These are phyloP conservation scores for Phoebastria nigripes DNA, from an alignment of 2,797 vertebrate species.

Conservation along the genomic window DNA sequence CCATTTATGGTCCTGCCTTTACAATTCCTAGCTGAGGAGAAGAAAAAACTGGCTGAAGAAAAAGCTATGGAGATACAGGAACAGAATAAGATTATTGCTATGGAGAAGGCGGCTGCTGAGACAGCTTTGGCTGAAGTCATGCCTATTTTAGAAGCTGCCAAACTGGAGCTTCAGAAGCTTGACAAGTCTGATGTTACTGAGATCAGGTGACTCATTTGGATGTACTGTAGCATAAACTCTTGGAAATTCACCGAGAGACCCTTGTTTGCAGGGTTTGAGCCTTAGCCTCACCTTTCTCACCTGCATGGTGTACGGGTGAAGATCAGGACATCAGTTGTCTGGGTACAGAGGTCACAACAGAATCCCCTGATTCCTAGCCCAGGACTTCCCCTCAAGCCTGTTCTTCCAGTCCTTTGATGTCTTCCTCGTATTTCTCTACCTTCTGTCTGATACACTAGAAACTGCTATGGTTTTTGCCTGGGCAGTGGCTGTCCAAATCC, in stretches of 20 bases:
- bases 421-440: neutral
- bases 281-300: neutral
- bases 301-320: neutral
- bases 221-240: neutral
- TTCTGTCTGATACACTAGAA: neutral
- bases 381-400: neutral
- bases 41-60: constrained; percentile 88
- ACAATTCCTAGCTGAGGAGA: constrained; percentile 84
- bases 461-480: neutral
- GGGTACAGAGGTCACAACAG: neutral
- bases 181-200: constrained; percentile 96
- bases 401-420: neutral
- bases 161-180: constrained; percentile 88
- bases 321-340: neutral
- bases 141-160: constrained; percentile 89
- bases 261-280: neutral
- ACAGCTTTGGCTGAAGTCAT: constrained; percentile 87
- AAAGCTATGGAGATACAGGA: constrained; percentile 93
- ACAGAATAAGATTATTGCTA: constrained; percentile 89
- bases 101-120: constrained; percentile 90
- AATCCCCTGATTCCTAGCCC: neutral
- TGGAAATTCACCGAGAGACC: neutral
- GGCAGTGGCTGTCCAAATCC: neutral
- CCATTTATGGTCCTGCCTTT: neutral
- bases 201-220: constrained; percentile 81